Evolutionary conservation across 2,888 invertebrate genomes (phyloP), one percentile per base, ranked within the genome.

Genomic region (Acanthosepion lycidas): DNA sequence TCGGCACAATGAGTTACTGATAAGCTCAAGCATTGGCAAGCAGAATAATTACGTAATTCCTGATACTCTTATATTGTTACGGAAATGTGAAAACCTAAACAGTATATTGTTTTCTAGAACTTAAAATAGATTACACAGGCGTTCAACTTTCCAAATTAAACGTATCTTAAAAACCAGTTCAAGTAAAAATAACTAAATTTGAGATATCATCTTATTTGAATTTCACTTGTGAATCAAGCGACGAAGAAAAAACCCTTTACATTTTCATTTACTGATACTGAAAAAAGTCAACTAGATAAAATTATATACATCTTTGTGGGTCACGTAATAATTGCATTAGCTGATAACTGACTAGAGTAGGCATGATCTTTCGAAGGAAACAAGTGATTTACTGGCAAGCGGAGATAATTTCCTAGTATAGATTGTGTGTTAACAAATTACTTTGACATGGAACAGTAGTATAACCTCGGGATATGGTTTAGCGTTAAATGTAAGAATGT

Each of bases 301-400:
- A 15, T n/a, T 78, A n/a, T 15, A 78, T n/a, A 18, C n/a, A n/a
- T 78, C n/a, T n/a, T n/a, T 78, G 28, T 78, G 78, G 78, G 78
- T 78, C 78, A 78, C n/a, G n/a, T 78, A n/a, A 78, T 78, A 78
- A 78, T 78, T 78, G n/a, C n/a, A 78, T 78, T 78, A 78, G 15
- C 78, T n/a, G 78, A 78, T 78, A 78, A 78, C 78, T n/a, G n/a
- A 78, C n/a, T n/a, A 18, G 12, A n/a, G n/a, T 12, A n/a, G 78
- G n/a, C 78, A 59, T 20, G 20, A 6, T 51, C 51, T 51, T 12
- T 51, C 12, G 8, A 51, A 12, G 51, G 23, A 2, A 5, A 59
- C 3, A n/a, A 78, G 78, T 78, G 78, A 78, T n/a, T 78, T 78
- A 78, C n/a, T 78, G 18, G n/a, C n/a, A 78, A 59, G 78, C n/a